Base-by-base conservation (phyloP, 2,888 invertebrate genomes). In the Chloromyia formosa region DNA sequence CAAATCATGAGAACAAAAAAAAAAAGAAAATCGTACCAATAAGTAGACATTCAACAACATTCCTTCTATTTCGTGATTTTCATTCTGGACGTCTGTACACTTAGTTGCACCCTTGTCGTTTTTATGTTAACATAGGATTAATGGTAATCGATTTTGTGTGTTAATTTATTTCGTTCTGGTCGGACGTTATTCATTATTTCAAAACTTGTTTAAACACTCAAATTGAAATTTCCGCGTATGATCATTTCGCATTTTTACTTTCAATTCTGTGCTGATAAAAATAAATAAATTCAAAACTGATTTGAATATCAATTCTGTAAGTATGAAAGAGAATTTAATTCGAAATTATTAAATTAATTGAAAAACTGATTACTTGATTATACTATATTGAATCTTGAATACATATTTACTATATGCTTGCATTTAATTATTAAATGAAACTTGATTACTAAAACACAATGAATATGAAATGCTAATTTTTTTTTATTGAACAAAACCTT, bases 361-460 rank as follows among this genome's bases (percentile, higher is more conserved):
- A 9, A 9, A 60, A 60, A 60, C 23, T 60, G 12, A 58, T 58
- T 35, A 35, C 60, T n/a, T n/a, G n/a, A n/a, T n/a, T 12, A 58
- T 58, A 60, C 23, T 62, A 10, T 9, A 12, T 53, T 56, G 56
- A 56, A 56, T 56, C 56, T n/a, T 56, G 4, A 56, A 20, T 56
- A 16, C 53, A 53, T 53, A 56, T 56, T 56, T 56, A 56, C 22
- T 20, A 20, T 18, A 56, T 56, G 49, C 49, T 22, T 66, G 66
- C 66, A 66, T 66, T 66, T 49, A 35, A 66, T 20, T 49, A 66
- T 66, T 66, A 66, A 45, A 66, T 66, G 49, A 66, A 64, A 49
- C 14, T 27, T 61, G 20, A 61, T 61, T 27, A 61, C 61, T 61
- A 61, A 27, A 58, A 14, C n/a, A 27, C 23, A 66, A 66, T 66